Base-by-base conservation (phyloP, 2,113 vertebrate genomes). In the Herpetotheres cachinnans region DNA sequence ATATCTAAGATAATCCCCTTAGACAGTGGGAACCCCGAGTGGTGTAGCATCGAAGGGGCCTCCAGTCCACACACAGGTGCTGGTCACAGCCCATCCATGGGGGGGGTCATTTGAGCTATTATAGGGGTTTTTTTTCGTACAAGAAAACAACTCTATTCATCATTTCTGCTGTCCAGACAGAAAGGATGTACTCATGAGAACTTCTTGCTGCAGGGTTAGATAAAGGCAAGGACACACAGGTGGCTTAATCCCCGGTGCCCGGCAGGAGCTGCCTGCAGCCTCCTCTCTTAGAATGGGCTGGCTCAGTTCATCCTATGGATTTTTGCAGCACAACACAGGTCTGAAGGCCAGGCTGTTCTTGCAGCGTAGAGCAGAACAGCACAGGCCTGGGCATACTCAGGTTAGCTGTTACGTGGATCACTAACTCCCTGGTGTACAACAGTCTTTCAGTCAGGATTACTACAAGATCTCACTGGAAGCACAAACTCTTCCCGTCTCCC, bases 1-100 rank as follows among this genome's bases (percentile, higher is more conserved):
- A 13, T 42, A 42, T 42, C 42, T 42, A 14, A 42, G 42, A 42
- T 14, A 42, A 22, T 24, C 21, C 70, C 55, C 55, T 24, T 16
- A 26, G 38, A 4, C 1, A 18, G 34, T 13, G 32, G 30, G 36
- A 49, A 13, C 4, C 15, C 38, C 0, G 8, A 38, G 40, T 0
- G 0, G 22, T 14, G 16, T 4, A 40, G 55, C 49, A 34, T 3
- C 1, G 1, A 61, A 54, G 21, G 20, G 26, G 25, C 22, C 30
- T 73, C 54, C 66, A 52, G 19, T 1, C 27, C 73, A 8, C 44
- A 8, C 36, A 5, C 27, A 32, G 50, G 27, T 7, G 26, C 63
- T 13, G 56, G 20, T 44, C 49, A 30, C 18, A 34, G 5, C 13
- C 13, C 25, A 26, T 2, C 46, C 46, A 5, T 1, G 20, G 22